Percentiles rank a stretch among this genome's conserved stretches.
These are phyloP conservation scores for Drosophila meridionalis DNA, from an alignment of 2,888 invertebrate genomes.

Conservation along the genomic window DNA sequence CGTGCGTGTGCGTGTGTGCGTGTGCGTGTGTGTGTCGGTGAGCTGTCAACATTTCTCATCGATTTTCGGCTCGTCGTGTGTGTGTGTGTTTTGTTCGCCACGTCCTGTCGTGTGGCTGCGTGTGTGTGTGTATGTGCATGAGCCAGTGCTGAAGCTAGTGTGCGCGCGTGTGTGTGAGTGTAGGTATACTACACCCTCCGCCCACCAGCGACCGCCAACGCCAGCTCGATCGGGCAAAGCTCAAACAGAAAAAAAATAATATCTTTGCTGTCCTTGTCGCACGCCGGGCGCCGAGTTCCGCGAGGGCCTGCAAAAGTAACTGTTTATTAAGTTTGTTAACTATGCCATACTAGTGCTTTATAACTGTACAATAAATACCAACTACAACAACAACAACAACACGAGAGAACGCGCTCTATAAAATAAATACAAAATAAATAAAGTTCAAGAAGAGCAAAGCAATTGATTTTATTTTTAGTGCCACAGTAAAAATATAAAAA, in stretches of 20 bases:
- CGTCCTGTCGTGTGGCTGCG: conserved; percentile 57
- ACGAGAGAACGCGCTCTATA: conserved; percentile 23
- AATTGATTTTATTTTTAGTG: conserved; percentile 81
- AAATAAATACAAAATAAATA: not conserved
- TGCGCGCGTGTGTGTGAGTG: conserved; percentile 50
- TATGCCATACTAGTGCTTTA: conserved; percentile 80
- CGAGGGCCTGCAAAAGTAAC: conserved; percentile 32
- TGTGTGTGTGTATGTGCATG: conserved; percentile 16
- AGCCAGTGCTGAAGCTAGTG: conserved; percentile 17
- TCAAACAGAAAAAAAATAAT: not conserved
- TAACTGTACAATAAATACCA: conserved; percentile 74
- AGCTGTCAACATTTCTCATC: conserved; percentile 66
- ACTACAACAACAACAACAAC: conserved; percentile 25
- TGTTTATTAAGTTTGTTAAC: conserved; percentile 64
- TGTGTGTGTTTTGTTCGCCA: conserved; percentile 30
- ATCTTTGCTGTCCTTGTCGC: conserved; percentile 49
- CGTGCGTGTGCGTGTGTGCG: conserved; percentile 10
- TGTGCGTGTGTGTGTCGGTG: conserved; percentile 27
- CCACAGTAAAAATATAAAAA: conserved; percentile 41
- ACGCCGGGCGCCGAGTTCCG: conserved; percentile 56
- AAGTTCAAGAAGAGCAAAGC: conserved; percentile 63
- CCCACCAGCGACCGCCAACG: conserved; percentile 9
- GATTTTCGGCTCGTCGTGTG: conserved; percentile 62
- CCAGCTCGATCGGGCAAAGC: conserved; percentile 31
- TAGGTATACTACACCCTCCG: conserved; percentile 47